These are phyloP conservation scores for Dendrolimus punctatus DNA, from an alignment of 1,140 invertebrate species.

Conservation along the genomic window DNA sequence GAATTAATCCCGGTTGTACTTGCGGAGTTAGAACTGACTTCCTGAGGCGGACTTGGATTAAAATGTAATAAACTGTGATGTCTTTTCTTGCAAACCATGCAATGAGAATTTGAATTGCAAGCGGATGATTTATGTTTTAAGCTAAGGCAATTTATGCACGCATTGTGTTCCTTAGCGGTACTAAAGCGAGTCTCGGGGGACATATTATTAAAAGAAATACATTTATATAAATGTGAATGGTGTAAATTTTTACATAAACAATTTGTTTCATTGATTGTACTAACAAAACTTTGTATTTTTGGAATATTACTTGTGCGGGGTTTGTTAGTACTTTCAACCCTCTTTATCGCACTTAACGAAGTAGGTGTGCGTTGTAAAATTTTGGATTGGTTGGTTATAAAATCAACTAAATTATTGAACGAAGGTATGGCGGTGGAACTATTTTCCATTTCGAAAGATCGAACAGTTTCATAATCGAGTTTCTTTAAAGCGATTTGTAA, in stretches of 20 bases:
- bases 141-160: not conserved
- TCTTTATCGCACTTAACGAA: not conserved
- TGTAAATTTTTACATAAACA: slow-evolving; percentile 1
- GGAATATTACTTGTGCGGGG: not conserved
- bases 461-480: no score
- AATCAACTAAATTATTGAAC: no score
- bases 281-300: not conserved
- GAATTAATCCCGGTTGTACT: no score
- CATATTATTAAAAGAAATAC: not conserved
- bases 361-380: not conserved
- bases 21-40: no score
- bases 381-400: no score
- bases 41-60: not conserved
- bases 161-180: not conserved
- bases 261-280: not conserved
- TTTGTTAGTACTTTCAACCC: slow-evolving; percentile 1
- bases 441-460: not conserved
- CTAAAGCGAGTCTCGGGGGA: not conserved
- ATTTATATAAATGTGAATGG: slow-evolving; percentile 1
- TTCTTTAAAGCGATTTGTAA: no score
- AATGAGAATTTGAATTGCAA: not conserved
- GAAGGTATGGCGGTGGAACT: not conserved
- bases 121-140: not conserved
- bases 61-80: not conserved
- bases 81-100: not conserved